phyloP scores from a whole-genome alignment of 1,140 invertebrate species.

The Bombus fervidus region DNA sequence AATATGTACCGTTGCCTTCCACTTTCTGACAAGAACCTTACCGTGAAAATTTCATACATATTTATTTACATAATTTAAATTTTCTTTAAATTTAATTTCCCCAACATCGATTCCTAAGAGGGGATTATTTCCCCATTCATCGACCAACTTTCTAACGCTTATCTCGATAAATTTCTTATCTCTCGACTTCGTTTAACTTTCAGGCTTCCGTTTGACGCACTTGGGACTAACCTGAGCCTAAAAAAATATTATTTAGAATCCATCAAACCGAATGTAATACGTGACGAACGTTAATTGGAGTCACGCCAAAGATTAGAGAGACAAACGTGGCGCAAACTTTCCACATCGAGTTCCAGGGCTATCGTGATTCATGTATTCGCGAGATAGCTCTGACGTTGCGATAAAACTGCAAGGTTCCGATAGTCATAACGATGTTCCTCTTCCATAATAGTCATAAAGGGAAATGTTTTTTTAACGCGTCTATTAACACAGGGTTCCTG shows the following conservation, averaged over 20 bases:
- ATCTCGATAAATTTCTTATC: not conserved
- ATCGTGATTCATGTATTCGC: slow-evolving; percentile 24
- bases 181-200: no score
- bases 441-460: not conserved
- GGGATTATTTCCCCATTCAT: not conserved
- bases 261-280: not conserved
- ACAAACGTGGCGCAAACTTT: not conserved
- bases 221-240: not conserved
- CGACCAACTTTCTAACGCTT: not conserved
- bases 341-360: not conserved
- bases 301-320: not conserved
- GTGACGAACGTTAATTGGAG: not conserved
- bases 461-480: not conserved
- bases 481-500: not conserved
- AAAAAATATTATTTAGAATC: not conserved
- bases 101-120: no score
- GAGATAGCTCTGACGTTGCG: slow-evolving; percentile 14
- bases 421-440: not conserved
- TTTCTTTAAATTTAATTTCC: no score
- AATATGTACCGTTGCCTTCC: no score
- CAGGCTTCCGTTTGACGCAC: no score
- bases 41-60: no score
- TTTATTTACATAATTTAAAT: no score
- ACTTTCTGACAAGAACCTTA: no score
- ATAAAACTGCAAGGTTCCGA: slow-evolving; percentile 35